These are phyloP conservation scores for Mercenaria mercenaria DNA, from an alignment of 1,140 invertebrate species.

Conservation along the genomic window DNA sequence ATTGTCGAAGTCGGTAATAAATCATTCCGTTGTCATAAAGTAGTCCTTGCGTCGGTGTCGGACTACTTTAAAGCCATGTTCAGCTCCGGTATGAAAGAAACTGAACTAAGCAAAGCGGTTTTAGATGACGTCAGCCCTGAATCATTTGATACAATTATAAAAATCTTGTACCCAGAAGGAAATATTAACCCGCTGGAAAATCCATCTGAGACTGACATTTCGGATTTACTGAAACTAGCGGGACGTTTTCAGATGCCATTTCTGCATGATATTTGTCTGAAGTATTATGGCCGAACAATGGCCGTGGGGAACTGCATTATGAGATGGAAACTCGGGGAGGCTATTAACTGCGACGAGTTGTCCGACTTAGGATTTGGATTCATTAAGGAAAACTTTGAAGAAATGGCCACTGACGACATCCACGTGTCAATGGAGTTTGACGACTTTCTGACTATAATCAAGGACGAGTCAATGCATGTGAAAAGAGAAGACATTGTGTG, in stretches of 20 bases:
- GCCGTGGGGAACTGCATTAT: background rate
- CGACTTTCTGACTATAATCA: constrained; percentile 4
- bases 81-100: constrained; percentile 74
- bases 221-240: constrained; percentile 36
- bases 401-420: background rate
- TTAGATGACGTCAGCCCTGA: constrained; percentile 70
- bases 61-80: constrained; percentile 79
- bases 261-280: constrained; percentile 27
- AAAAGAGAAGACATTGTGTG: constrained; percentile 36
- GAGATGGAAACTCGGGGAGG: constrained; percentile 21
- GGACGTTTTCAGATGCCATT: constrained; percentile 48
- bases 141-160: constrained; percentile 52
- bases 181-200: constrained; percentile 1
- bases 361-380: background rate
- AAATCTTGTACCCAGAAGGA: constrained; percentile 47
- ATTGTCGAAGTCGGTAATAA: constrained; percentile 71
- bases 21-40: constrained; percentile 72
- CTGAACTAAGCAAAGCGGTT: constrained; percentile 45
- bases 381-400: constrained; percentile 22
- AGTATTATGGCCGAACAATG: constrained; percentile 13
- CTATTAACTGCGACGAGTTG: constrained; percentile 9
- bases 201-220: background rate
- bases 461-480: background rate
- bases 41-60: constrained; percentile 74
- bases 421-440: constrained; percentile 25